Conservation (phyloP, 1,140 invertebrate species). For the Eubasilissa regina region DNA sequence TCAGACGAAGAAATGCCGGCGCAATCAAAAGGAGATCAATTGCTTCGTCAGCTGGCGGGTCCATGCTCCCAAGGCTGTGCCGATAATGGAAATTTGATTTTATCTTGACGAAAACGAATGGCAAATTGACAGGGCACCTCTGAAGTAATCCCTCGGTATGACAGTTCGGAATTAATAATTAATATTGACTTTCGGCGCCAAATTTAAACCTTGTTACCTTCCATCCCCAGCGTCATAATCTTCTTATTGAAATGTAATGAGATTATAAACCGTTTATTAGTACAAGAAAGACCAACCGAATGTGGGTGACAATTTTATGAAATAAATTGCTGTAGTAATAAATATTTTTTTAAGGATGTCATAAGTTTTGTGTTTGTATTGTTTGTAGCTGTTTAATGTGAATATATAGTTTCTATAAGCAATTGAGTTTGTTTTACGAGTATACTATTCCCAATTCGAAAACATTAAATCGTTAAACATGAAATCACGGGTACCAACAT, state of each 20-base stretch:
- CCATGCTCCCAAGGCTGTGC: not conserved
- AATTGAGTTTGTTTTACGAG: too few species aligned
- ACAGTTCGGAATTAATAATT: conserved; percentile 23
- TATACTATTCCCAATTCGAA: too few species aligned
- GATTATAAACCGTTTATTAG: not conserved
- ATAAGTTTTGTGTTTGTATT: too few species aligned
- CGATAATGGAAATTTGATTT: conserved; percentile 12
- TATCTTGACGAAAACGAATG: conserved; percentile 23
- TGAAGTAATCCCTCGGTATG: conserved; percentile 6
- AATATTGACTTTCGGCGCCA: conserved; percentile 34
- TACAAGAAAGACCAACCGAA: too few species aligned
- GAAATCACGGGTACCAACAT: too few species aligned
- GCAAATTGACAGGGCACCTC: conserved; percentile 29
- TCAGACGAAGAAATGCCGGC: not conserved
- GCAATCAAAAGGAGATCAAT: conserved; percentile 9
- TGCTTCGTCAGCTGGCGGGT: not conserved
- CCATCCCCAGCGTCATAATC: not conserved
- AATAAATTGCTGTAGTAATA: too few species aligned
- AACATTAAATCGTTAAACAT: too few species aligned
- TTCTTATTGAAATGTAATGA: conserved; percentile 8
- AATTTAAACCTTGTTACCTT: not conserved
- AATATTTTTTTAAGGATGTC: too few species aligned
- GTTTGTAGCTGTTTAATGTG: too few species aligned
- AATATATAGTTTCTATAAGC: too few species aligned
- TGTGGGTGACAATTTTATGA: too few species aligned